These are phyloP conservation scores for Colletes gigas DNA, from an alignment of 1,140 invertebrate species.

Conservation along the genomic window DNA sequence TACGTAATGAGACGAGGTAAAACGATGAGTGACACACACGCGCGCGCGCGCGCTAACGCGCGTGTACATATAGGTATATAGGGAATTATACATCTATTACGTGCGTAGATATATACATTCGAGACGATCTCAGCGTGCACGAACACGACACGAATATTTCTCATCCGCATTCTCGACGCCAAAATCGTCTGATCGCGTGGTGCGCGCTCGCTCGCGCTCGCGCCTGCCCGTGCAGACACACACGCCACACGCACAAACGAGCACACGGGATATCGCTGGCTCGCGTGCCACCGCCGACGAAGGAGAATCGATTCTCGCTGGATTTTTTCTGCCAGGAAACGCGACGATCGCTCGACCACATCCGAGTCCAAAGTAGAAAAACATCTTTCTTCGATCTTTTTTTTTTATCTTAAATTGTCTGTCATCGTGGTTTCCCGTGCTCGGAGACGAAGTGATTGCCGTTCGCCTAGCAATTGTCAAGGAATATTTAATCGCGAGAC, in stretches of 20 bases:
- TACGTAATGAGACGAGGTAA: slow-evolving; percentile 16
- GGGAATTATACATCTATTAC: slow-evolving; percentile 16
- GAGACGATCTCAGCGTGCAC: slow-evolving; percentile 22
- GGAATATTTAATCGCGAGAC: neutral
- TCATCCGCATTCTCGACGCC: slow-evolving; percentile 28
- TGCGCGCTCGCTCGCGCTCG: neutral
- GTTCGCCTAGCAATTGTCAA: neutral
- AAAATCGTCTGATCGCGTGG: slow-evolving; percentile 16
- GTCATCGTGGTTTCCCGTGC: neutral
- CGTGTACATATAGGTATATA: slow-evolving; percentile 17
- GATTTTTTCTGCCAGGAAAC: slow-evolving; percentile 22
- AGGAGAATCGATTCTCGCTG: slow-evolving; percentile 1
- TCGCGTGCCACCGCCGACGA: slow-evolving; percentile 12
- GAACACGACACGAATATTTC: slow-evolving; percentile 21
- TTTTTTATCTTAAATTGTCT: neutral
- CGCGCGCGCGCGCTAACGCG: slow-evolving; percentile 1
- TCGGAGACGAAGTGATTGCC: too few species aligned
- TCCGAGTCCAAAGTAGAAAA: slow-evolving; percentile 9
- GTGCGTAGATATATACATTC: slow-evolving; percentile 32
- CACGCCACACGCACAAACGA: slow-evolving; percentile 26
- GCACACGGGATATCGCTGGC: neutral
- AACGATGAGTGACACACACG: neutral
- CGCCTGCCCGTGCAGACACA: neutral
- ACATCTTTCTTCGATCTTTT: neutral
- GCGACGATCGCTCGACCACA: neutral